Base-by-base conservation (phyloP, 2,888 invertebrate species). In the Trachelus stipa region DNA sequence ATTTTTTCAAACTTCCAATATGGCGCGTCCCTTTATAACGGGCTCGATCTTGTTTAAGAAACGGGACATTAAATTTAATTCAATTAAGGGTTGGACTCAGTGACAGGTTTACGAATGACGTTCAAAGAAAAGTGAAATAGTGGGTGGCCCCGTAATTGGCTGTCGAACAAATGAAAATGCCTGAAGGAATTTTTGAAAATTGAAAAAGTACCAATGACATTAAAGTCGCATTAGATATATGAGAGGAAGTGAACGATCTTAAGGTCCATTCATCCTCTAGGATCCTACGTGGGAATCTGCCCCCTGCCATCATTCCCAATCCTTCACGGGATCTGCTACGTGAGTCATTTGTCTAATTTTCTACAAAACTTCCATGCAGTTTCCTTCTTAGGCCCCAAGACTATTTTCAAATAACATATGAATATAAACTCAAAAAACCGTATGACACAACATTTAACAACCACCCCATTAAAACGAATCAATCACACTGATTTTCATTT, bases 141-240 rank as follows among this genome's bases (percentile, higher is more conserved):
- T 73, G 69, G 76, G 69, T 69, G n/a, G 73, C 73, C 79, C 76
- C 35, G 79, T 79, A 81, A 84, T 83, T 81, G 79, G 30, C 69
- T 37, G 75, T 75, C 78, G 76, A 76, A 76, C 78, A 76, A 78
- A 78, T 76, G 78, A 75, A 75, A 78, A 78, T 78, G 76, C 78
- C 78, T 68, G 71, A 35, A 78, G 76, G 76, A 76, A 78, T 78
- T 75, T 78, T 73, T 56, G 79, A 69, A 77, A 85, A 85, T 81
- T 80, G 80, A 84, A 85, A 81, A 85, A 82, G 77, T 78, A 79
- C 81, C 78, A 79, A 80, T 82, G 84, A 81, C 81, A 87, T 87
- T 87, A 87, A 87, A 87, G 78, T 86, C 87, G 76, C 87, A 86
- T 87, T 87, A 87, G 84, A 79, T 77, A 71, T 77, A 77, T 77